Base-by-base conservation (phyloP, 2,113 vertebrate genomes). In the Tragulus kanchil region DNA sequence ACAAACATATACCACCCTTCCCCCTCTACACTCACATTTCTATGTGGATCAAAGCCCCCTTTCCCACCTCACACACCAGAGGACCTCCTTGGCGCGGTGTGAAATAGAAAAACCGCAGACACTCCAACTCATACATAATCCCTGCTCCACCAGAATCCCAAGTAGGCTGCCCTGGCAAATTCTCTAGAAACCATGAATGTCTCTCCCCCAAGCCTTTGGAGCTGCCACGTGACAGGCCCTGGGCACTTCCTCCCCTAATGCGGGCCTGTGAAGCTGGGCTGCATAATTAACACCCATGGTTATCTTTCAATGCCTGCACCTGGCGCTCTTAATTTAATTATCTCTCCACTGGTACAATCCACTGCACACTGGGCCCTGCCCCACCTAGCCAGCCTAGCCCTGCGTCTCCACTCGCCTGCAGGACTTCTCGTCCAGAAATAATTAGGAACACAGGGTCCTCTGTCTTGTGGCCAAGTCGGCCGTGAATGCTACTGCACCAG, bases 281-380 rank as follows among this genome's bases (percentile, higher is more conserved):
- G 87, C 95, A 95, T 97, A 97, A 98, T 97, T 98, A 97, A 97
- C 89, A 97, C 89, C 92, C 96, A 95, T 64, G 78, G 97, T 96
- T 98, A 97, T 96, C 97, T 96, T 95, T 97, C 97, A 97, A 91
- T 95, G 95, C 92, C 67, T 97, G 97, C 97, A 98, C 96, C 97
- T 98, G 97, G 97, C 78, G 85, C 97, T 96, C 93, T 92, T 97
- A 97, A 98, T 98, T 97, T 93, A 98, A 98, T 98, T 98, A 97
- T 97, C 97, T 97, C 83, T 64, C 94, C 81, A 65, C 89, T 92
- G 95, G 85, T 92, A 96, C 94, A 98, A 96, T 83, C 82, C 93
- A 87, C 85, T 95, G 93, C 89, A 97, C 88, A 81, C 93, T 96
- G 84, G 90, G 95, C 97, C 97, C 88, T 81, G 94, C 90, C 96